A percentile compares a stretch with the other conserved stretches of the same genome.
Conservation (phyloP, 2,888 invertebrate genomes). For the Andrena minutula region DNA sequence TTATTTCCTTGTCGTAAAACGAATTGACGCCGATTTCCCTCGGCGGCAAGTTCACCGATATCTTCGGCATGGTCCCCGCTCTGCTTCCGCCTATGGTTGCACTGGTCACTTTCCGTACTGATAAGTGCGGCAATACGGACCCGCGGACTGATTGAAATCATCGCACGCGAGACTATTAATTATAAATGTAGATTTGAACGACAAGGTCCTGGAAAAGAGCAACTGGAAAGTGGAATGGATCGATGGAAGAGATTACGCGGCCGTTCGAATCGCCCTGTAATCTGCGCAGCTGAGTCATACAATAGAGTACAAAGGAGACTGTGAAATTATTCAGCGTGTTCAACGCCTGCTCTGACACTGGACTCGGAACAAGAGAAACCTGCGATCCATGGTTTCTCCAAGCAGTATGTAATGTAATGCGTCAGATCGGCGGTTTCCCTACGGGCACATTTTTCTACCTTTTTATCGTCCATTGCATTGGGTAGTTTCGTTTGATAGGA, state of each 20-base stretch:
- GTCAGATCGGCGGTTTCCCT: conserved; percentile 2
- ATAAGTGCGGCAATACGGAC: background rate
- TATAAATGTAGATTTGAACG: conserved; percentile 24
- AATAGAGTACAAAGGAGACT: too few species aligned
- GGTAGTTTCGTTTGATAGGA: conserved; percentile 14
- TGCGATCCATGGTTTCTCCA: conserved; percentile 20
- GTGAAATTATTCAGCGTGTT: background rate
- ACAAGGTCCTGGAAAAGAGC: background rate
- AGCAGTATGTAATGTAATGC: background rate
- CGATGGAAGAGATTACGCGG: background rate
- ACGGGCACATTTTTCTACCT: background rate
- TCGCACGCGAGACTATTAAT: conserved; percentile 48
- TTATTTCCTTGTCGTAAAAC: conserved; percentile 58
- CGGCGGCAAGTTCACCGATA: background rate
- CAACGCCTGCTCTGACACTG: conserved; percentile 18
- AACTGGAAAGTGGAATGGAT: background rate
- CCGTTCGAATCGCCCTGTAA: background rate
- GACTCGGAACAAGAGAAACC: background rate
- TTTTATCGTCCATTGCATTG: background rate
- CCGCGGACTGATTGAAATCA: background rate
- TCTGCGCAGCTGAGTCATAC: background rate
- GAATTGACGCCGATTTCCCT: background rate
- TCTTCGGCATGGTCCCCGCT: conserved; percentile 10
- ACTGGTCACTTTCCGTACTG: background rate
- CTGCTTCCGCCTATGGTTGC: background rate